Conservation (phyloP, 2,888 invertebrate species). For the Pristionchus exspectatus region DNA sequence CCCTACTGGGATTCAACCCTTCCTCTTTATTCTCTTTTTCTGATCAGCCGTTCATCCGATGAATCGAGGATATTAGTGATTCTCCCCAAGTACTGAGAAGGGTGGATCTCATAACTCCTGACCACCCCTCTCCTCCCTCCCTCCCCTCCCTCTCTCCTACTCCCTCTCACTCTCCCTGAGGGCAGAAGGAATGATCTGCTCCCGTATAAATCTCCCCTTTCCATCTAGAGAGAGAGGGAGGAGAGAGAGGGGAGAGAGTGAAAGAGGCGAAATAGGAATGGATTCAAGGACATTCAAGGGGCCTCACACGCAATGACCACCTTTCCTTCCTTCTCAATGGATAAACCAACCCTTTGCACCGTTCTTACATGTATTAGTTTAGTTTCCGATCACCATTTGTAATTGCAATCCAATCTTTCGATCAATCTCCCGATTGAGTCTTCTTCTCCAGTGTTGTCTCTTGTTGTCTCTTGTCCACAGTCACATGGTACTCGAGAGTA, state of each 20-base stretch:
- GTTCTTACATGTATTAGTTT: not conserved
- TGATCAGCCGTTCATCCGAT: not conserved
- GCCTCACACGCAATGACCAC: slow-evolving; percentile 45
- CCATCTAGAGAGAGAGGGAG: slow-evolving; percentile 34
- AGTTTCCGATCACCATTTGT: not conserved
- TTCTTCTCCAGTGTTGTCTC: not conserved
- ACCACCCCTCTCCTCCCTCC: not conserved
- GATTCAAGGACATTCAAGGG: slow-evolving; percentile 37
- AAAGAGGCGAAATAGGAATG: slow-evolving; percentile 1
- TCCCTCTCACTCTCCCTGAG: not conserved
- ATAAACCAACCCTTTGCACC: not conserved
- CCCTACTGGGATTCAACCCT: not conserved
- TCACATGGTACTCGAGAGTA: slow-evolving; percentile 31
- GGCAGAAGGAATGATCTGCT: slow-evolving; percentile 40
- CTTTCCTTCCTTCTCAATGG: not conserved
- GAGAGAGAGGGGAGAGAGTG: not conserved
- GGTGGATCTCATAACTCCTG: not conserved
- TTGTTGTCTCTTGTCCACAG: not conserved
- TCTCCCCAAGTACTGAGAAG: not conserved
- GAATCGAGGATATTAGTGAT: not conserved
- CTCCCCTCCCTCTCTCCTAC: not conserved
- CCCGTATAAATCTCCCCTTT: slow-evolving; percentile 38
- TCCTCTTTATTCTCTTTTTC: not conserved
- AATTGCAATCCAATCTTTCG: not conserved
- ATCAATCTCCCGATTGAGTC: not conserved